Evolutionary conservation across 2,888 invertebrate species (phyloP).

Genomic region (Tetheella fluctuosa): DNA sequence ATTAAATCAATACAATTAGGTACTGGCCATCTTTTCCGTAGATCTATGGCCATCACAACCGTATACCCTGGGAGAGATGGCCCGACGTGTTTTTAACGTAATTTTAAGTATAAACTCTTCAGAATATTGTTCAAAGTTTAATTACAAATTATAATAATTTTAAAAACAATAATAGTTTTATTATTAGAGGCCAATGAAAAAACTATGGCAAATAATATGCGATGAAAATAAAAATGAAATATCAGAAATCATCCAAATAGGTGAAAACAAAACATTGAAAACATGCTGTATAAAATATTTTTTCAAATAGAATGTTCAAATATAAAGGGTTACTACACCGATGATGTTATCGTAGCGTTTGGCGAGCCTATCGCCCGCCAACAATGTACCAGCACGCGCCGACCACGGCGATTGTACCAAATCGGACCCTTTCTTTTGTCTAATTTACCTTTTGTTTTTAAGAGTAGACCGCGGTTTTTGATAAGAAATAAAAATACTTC

Average conservation of each 20-base stretch:
- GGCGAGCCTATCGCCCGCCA: slow-evolving; percentile 32
- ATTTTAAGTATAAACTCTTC: too few species aligned
- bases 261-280: slow-evolving; percentile 12
- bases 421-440: slow-evolving; percentile 55
- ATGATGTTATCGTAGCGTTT: slow-evolving; percentile 47
- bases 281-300: slow-evolving; percentile 20
- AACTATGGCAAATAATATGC: background rate
- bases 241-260: slow-evolving; percentile 10
- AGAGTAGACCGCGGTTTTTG: slow-evolving; percentile 40
- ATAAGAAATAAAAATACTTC: slow-evolving; percentile 37
- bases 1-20: too few species aligned
- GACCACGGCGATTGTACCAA: slow-evolving; percentile 38
- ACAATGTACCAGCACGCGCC: slow-evolving; percentile 59
- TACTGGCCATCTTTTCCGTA: too few species aligned
- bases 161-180: too few species aligned
- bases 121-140: too few species aligned
- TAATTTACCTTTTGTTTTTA: slow-evolving; percentile 52
- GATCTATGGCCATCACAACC: too few species aligned
- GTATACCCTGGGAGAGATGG: too few species aligned
- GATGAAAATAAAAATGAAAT: background rate
- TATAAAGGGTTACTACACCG: slow-evolving; percentile 49
- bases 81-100: too few species aligned
- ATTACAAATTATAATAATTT: too few species aligned
- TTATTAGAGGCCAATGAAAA: too few species aligned
- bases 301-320: slow-evolving; percentile 21